These are phyloP conservation scores for Miichthys miiuy DNA, from an alignment of 2,797 vertebrate genomes.

Conservation along the genomic window DNA sequence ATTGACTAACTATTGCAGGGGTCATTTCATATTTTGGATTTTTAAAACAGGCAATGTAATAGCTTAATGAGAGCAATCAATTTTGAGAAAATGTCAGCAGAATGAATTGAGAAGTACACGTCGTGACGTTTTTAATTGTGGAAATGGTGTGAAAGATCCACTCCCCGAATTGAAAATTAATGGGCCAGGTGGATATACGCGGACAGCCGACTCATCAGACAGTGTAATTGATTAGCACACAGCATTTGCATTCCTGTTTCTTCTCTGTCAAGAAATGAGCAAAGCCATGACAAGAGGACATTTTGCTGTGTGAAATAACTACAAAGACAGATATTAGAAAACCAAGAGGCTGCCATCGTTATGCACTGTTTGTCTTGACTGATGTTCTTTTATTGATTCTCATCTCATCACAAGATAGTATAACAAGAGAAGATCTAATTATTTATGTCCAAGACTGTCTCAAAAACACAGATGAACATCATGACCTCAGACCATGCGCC, in stretches of 20 bases:
- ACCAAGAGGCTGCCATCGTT: constrained; percentile 14
- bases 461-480: constrained; percentile 8
- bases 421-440: constrained; percentile 32
- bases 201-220: constrained; percentile 57
- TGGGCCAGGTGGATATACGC: constrained; percentile 69
- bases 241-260: constrained; percentile 55
- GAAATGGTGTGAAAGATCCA: constrained; percentile 56
- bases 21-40: constrained; percentile 22
- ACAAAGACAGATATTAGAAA: constrained; percentile 24
- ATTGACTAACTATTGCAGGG: constrained; percentile 42
- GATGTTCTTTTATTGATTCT: constrained; percentile 48
- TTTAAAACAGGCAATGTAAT: constrained; percentile 44
- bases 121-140: constrained; percentile 59
- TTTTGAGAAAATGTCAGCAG: constrained; percentile 52
- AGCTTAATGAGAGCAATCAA: constrained; percentile 59
- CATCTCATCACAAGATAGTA: constrained; percentile 16
- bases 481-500: background rate
- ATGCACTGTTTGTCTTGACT: constrained; percentile 37
- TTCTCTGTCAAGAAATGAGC: constrained; percentile 34
- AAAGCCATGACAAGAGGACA: constrained; percentile 32
- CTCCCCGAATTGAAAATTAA: constrained; percentile 70
- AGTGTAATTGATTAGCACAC: constrained; percentile 64
- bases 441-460: constrained; percentile 20
- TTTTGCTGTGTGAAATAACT: constrained; percentile 34
- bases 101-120: constrained; percentile 60